Conservation (phyloP, 53 echinoderm and acorn worm genomes). For the Astropecten irregularis region DNA sequence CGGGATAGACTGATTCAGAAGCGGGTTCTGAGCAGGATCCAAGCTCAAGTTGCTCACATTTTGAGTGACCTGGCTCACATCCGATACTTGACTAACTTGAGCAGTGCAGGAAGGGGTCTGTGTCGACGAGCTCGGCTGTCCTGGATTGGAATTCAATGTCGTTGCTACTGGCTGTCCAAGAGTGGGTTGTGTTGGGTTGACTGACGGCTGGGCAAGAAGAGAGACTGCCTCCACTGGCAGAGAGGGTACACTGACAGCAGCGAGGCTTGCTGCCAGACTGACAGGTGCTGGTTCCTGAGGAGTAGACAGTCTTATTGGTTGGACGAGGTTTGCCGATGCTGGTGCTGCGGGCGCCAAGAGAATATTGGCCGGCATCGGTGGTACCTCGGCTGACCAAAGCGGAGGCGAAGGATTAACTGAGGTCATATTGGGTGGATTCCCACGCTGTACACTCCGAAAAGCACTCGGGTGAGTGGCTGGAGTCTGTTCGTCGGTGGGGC, state of each 20-base stretch:
- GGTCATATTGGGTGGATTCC: conserved; percentile 28
- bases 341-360: conserved; percentile 81
- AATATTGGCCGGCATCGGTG: conserved; percentile 86
- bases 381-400: conserved; percentile 89
- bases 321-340: conserved; percentile 44
- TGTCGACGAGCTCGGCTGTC: conserved; percentile 7
- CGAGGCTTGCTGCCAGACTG: conserved; percentile 67
- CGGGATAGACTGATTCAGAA: neutral
- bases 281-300: conserved; percentile 38
- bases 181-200: conserved; percentile 27
- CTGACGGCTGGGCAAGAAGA: conserved; percentile 40
- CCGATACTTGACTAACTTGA: conserved; percentile 38
- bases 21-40: conserved; percentile 21
- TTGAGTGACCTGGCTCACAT: conserved; percentile 60
- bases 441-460: conserved; percentile 70
- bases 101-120: conserved; percentile 29
- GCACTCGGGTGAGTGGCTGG: conserved; percentile 68
- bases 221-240: conserved; percentile 55
- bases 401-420: conserved; percentile 94
- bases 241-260: conserved; percentile 71
- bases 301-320: conserved; percentile 47
- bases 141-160: conserved; percentile 14
- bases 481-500: conserved; percentile 37
- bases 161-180: neutral
- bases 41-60: conserved; percentile 55